Evolutionary conservation across 2,888 invertebrate species (phyloP), one percentile per base, ranked within the genome.

Genomic region (Heliothis peltigera): DNA sequence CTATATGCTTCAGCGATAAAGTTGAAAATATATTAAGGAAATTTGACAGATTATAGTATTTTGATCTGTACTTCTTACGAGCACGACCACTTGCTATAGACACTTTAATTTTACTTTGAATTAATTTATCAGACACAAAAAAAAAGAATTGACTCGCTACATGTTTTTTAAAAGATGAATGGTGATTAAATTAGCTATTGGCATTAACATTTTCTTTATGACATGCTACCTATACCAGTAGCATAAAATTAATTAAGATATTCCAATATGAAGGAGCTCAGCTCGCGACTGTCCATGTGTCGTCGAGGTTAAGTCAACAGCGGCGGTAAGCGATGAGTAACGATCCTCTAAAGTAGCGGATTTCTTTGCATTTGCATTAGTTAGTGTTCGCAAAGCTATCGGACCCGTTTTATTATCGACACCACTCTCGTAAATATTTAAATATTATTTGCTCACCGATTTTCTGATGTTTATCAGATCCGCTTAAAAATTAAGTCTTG

Each of bases 291-390:
- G 80, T 75, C 84, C 51, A 68, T 75, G 39, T 80, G 84, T 84
- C 65, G 59, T 80, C 75, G 82, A 84, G 83, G 88, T 84, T 87
- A 88, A 91, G 91, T 90, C 92, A 89, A 90, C 90, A 87, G 84
- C 83, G 79, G 80, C 81, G 81, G 85, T 90, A 91, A 92, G 89
- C 91, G 86, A 81, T 91, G 91, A 92, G 86, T 90, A 89, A 92
- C 82, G 91, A 89, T 84, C 84, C 85, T 83, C 86, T 91, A 90
- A 92, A 92, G 88, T 89, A 91, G 89, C 88, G 86, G 91, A 91
- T 92, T 89, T 88, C 88, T 87, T 84, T 84, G 82, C 85, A 87
- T 89, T 89, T 88, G 86, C 88, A 90, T 92, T 86, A 87, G 84
- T 88, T 87, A 83, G 82, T 77, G 79, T 72, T 75, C 72, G 63